A percentile compares a stretch with the other conserved stretches of the same genome.
Conservation (phyloP, 1,140 invertebrate genomes). For the Brachionus calyciflorus region DNA sequence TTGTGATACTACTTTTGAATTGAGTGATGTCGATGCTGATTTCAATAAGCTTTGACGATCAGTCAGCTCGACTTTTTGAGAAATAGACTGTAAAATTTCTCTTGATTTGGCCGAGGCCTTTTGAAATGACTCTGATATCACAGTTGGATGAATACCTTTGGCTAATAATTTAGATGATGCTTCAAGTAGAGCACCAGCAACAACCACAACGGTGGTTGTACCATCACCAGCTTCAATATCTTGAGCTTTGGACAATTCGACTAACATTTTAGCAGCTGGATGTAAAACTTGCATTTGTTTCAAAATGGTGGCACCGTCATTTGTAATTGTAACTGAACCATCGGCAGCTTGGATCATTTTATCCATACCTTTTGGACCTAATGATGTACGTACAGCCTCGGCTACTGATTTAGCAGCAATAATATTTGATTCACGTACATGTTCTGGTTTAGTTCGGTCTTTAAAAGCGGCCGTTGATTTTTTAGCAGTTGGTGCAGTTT, state of each 20-base stretch:
- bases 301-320: constrained; percentile 98
- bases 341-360: constrained; percentile 98
- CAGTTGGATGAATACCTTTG: constrained; percentile 90
- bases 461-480: neutral
- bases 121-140: constrained; percentile 94
- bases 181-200: constrained; percentile 90
- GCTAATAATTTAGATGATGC: constrained; percentile 84
- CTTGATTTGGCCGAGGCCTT: constrained; percentile 79
- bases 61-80: constrained; percentile 77
- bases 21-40: constrained; percentile 91
- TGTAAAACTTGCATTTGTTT: constrained; percentile 98
- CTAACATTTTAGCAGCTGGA: constrained; percentile 92
- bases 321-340: constrained; percentile 98
- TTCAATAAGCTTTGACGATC: constrained; percentile 85
- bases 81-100: constrained; percentile 79
- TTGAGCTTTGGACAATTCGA: constrained; percentile 84
- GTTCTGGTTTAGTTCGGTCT: constrained; percentile 12
- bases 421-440: constrained; percentile 84
- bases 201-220: constrained; percentile 92
- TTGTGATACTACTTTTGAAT: constrained; percentile 98
- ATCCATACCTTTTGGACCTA: constrained; percentile 98
- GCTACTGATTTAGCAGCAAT: constrained; percentile 96
- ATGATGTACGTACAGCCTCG: constrained; percentile 94
- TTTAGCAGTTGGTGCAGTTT: neutral
- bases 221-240: constrained; percentile 99